Percentiles rank a stretch among this genome's conserved stretches.
Evolutionary conservation across 2,888 invertebrate species (phyloP).

Genomic region (Monochamus alternatus): DNA sequence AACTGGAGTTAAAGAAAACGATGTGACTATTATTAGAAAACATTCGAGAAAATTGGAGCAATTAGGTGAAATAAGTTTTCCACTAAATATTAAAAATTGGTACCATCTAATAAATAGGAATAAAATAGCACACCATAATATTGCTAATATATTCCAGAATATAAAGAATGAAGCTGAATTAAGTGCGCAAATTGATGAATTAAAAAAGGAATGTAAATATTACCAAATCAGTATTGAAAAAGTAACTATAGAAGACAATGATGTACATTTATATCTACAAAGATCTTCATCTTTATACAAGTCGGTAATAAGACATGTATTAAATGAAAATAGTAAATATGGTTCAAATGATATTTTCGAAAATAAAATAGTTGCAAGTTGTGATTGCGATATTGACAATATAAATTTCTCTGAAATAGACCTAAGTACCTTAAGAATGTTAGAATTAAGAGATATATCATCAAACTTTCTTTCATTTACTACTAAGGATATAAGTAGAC

Average conservation of each 20-base stretch:
- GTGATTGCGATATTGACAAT: slow-evolving; percentile 58
- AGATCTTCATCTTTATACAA: slow-evolving; percentile 64
- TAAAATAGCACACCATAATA: slow-evolving; percentile 27
- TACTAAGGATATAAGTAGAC: slow-evolving; percentile 64
- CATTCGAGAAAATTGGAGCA: slow-evolving; percentile 74
- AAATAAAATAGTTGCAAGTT: slow-evolving; percentile 52
- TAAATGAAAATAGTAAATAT: slow-evolving; percentile 60
- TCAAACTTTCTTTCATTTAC: slow-evolving; percentile 67
- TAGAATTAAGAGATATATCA: slow-evolving; percentile 66
- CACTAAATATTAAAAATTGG: slow-evolving; percentile 76
- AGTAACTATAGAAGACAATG: slow-evolving; percentile 69
- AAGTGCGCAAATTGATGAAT: slow-evolving; percentile 60
- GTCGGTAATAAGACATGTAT: slow-evolving; percentile 60
- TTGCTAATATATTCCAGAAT: slow-evolving; percentile 57
- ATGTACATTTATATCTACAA: slow-evolving; percentile 74
- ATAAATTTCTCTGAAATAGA: slow-evolving; percentile 62
- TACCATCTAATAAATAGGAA: slow-evolving; percentile 65
- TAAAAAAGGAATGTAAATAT: slow-evolving; percentile 70
- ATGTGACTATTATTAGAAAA: slow-evolving; percentile 72
- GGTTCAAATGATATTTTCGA: slow-evolving; percentile 57
- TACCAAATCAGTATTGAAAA: slow-evolving; percentile 72
- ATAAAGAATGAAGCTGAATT: slow-evolving; percentile 47
- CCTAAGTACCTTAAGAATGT: slow-evolving; percentile 66
- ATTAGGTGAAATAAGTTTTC: slow-evolving; percentile 80
- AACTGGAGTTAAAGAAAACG: slow-evolving; percentile 43